A percentile compares a stretch with the other conserved stretches of the same genome.
phyloP scores from a whole-genome alignment of 1,140 invertebrate genomes.

The Capitella teleta region DNA sequence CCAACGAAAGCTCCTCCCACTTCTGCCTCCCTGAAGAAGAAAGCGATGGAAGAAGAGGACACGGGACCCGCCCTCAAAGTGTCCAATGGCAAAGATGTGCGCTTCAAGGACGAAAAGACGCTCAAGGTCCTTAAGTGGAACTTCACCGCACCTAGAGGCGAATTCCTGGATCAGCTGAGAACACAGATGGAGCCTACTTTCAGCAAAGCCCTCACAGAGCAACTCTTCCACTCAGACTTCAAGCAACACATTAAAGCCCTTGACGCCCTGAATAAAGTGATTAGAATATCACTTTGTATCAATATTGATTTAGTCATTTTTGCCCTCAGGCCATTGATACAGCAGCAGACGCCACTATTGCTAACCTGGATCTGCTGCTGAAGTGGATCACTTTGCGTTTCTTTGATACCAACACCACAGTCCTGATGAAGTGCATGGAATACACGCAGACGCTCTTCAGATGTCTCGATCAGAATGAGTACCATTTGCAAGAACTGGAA shows the following conservation, averaged over 20 bases:
- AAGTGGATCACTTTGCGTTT: conserved; percentile 94
- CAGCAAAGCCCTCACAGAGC: conserved; percentile 70
- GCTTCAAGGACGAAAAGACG: conserved; percentile 83
- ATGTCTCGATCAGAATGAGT: conserved; percentile 64
- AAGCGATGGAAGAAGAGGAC: conserved; percentile 84
- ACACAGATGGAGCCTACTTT: conserved; percentile 76
- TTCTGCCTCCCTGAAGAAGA: conserved; percentile 36
- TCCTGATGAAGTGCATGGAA: conserved; percentile 85
- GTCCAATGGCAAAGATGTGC: conserved; percentile 77
- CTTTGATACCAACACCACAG: conserved; percentile 96
- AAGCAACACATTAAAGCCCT: conserved; percentile 93
- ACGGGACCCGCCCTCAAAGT: conserved; percentile 66
- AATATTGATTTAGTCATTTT: conserved; percentile 7
- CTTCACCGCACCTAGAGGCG: conserved; percentile 80
- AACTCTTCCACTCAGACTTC: conserved; percentile 93
- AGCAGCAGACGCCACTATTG: conserved; percentile 65
- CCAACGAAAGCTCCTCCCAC: too few species aligned
- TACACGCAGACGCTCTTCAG: conserved; percentile 76
- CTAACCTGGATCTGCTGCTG: conserved; percentile 86
- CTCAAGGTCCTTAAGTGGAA: conserved; percentile 89
- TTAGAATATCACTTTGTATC: background rate
- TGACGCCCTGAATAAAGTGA: conserved; percentile 54
- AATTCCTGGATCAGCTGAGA: conserved; percentile 83
- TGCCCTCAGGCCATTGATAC: conserved; percentile 54
- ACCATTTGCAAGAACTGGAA: conserved; percentile 79